Conservation (phyloP, 2,113 vertebrate species). For the Gallinago jamesoni region DNA sequence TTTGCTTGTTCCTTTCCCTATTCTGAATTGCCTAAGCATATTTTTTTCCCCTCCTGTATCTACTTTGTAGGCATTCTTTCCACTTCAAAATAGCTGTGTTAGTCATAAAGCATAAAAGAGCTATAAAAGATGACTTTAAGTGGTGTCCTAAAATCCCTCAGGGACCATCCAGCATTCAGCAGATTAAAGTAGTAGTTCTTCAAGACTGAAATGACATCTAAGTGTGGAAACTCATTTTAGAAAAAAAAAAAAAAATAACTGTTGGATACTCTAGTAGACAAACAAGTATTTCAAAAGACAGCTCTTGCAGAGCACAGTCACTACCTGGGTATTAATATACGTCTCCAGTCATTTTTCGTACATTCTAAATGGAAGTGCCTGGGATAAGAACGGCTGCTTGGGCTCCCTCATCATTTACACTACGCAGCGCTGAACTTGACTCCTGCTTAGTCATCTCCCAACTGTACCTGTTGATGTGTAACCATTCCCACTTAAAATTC, state of each 20-base stretch:
- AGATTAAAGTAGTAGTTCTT: conserved; percentile 16
- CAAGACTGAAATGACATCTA: background rate
- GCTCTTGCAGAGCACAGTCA: background rate
- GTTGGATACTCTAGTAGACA: background rate
- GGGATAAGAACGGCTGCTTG: background rate
- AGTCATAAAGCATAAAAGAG: background rate
- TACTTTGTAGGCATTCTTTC: background rate
- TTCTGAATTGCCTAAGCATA: background rate
- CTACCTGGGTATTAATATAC: background rate
- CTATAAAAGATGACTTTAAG: conserved; percentile 10
- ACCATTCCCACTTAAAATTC: background rate
- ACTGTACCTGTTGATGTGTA: background rate
- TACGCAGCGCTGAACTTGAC: fast-evolving
- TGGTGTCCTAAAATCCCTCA: background rate
- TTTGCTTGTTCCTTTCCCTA: background rate
- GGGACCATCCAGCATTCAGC: background rate
- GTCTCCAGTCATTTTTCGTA: background rate
- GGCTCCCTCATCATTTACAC: background rate
- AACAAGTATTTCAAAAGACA: background rate
- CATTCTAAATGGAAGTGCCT: background rate
- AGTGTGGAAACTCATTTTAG: background rate
- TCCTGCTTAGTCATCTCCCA: background rate
- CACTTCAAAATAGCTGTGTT: background rate
- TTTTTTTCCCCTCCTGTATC: background rate
- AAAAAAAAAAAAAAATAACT: background rate